Percentiles rank a stretch among this genome's conserved stretches.
Conservation (phyloP, 1,140 invertebrate species). For the Drosophila tristis region DNA sequence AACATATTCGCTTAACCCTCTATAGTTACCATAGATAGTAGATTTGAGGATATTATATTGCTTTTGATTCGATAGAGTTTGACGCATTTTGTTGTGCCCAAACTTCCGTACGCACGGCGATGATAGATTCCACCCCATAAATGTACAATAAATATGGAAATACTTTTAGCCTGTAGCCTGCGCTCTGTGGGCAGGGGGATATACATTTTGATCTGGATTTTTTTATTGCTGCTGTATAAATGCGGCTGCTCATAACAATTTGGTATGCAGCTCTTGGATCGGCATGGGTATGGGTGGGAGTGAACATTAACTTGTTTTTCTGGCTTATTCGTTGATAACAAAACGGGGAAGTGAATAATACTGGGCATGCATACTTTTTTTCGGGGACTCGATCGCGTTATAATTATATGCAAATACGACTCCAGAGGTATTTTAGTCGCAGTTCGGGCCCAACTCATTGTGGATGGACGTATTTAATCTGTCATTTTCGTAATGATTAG, state of each 20-base stretch:
- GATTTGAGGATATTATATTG: too few relatives aligned
- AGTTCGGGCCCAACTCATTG: conserved; percentile 5
- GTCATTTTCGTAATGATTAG: conserved; percentile 20
- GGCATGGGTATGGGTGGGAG: conserved; percentile 6
- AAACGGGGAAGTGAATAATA: conserved; percentile 56
- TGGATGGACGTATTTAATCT: conserved; percentile 18
- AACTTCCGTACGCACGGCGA: too few relatives aligned
- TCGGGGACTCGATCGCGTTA: conserved; percentile 13
- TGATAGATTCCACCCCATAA: too few relatives aligned
- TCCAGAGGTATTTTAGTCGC: conserved; percentile 1
- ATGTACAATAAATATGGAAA: neutral
- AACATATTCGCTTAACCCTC: too few relatives aligned
- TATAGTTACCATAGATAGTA: too few relatives aligned
- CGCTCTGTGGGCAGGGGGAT: neutral
- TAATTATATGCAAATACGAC: conserved; percentile 6
- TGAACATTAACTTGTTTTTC: conserved; percentile 60
- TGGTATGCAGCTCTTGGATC: conserved; percentile 29
- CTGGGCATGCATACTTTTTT: conserved; percentile 6
- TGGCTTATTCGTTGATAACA: conserved; percentile 61
- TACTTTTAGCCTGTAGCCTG: neutral
- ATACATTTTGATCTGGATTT: neutral
- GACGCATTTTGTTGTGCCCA: too few relatives aligned
- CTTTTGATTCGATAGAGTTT: too few relatives aligned
- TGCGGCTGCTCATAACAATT: conserved; percentile 21
- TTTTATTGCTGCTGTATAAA: conserved; percentile 12